phyloP scores from a whole-genome alignment of 2,797 vertebrate genomes.

The Spea hammondii region DNA sequence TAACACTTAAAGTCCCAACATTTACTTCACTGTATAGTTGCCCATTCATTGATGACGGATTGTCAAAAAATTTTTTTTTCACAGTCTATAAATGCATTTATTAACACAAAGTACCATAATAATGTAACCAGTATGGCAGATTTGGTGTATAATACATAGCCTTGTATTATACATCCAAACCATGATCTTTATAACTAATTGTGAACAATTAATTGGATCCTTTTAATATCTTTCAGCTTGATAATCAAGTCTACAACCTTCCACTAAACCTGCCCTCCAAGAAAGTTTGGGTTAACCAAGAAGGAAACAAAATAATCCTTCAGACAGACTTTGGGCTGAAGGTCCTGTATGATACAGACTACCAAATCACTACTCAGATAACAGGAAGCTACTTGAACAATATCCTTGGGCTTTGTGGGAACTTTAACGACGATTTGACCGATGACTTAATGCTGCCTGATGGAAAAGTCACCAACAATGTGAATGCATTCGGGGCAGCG shows the following conservation, averaged over 20 bases:
- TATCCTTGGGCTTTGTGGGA: constrained; percentile 65
- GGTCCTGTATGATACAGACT: constrained; percentile 57
- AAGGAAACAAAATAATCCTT: constrained; percentile 47
- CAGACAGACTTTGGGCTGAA: constrained; percentile 58
- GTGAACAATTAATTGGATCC: not conserved
- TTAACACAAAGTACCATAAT: too few species aligned
- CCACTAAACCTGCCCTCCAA: not conserved
- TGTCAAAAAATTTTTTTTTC: too few species aligned
- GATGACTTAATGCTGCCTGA: constrained; percentile 61
- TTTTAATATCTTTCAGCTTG: constrained; percentile 11
- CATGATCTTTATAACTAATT: too few species aligned
- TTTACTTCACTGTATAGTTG: too few species aligned
- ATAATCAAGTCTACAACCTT: constrained; percentile 8
- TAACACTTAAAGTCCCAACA: too few species aligned
- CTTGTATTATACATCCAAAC: too few species aligned
- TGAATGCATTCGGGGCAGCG: constrained; percentile 56
- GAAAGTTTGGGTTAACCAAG: constrained; percentile 24
- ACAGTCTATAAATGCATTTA: not conserved
- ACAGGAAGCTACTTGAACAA: constrained; percentile 58
- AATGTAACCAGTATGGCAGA: too few species aligned
- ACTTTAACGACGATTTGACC: constrained; percentile 57
- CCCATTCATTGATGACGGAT: too few species aligned
- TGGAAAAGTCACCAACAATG: constrained; percentile 17
- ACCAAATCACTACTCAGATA: constrained; percentile 57
- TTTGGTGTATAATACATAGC: too few species aligned